Base-by-base conservation (phyloP, 2,797 vertebrate species). In the Malurus leucopterus region DNA sequence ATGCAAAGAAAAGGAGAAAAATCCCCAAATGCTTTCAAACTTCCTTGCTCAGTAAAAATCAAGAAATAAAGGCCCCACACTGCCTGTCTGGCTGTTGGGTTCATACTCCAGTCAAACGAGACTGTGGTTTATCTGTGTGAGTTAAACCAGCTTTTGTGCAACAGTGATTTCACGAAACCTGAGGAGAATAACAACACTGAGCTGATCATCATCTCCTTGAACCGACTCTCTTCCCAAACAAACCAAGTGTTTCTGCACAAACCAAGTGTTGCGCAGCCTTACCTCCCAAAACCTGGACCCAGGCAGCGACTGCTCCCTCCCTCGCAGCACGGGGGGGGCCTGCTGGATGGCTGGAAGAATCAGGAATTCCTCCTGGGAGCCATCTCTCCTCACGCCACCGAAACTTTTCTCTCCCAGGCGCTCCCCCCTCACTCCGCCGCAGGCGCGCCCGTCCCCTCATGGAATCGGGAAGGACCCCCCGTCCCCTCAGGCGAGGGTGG, bases 331-430 rank as follows among this genome's bases (percentile, higher is more conserved):
- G 38, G 10, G 36, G 30, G 21, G 7, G 4, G 11, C 0, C 38
- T 15, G 9, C 16, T 13, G 8, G 27, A 2, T 2, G 9, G 6
- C 17, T 51, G 5, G 3, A 4, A 18, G 18, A 30, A 15, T 4
- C 4, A 6, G 0, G 7, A 2, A 15, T 9, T 5, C 0, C 1
- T 3, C 9, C 64, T 7, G 4, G 20, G 2, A 29, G 10, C 4
- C 1, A 5, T 4, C 17, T 17, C 13, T 7, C 13, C 0, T 5
- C 1, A 6, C 2, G 21, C 36, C 29, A 3, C 27, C 1, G 3
- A 29, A 40, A 15, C 2, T 10, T 8, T 4, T 8, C 24, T 15
- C 32, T 0, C 12, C 11, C 2, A 7, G 12, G 15, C 7, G 1
- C 5, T 2, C 22, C 16, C 1, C 11, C 7, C 51, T 12, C 1